These are phyloP conservation scores for Phaedon cochleariae DNA, from an alignment of 2,888 invertebrate species.

Conservation along the genomic window DNA sequence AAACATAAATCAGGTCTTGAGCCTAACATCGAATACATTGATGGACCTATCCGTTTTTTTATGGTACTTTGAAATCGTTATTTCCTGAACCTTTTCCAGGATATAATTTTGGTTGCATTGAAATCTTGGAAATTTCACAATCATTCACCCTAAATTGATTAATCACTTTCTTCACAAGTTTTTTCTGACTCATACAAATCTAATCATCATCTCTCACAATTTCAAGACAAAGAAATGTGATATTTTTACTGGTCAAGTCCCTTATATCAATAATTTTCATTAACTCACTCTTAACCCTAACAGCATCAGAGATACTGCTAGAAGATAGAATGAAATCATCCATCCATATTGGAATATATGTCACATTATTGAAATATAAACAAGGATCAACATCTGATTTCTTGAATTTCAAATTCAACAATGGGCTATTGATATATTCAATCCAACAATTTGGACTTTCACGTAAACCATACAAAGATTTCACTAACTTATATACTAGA, in stretches of 20 bases:
- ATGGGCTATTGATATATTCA: neutral
- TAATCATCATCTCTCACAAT: too few relatives aligned
- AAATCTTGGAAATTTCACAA: constrained; percentile 20
- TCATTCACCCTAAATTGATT: constrained; percentile 34
- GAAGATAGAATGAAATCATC: too few relatives aligned
- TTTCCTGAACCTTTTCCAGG: neutral
- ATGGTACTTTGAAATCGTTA: constrained; percentile 17
- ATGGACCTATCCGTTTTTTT: neutral
- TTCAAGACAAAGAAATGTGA: too few relatives aligned
- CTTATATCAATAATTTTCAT: too few relatives aligned
- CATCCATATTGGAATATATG: too few relatives aligned
- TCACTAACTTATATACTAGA: too few relatives aligned
- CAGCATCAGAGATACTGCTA: too few relatives aligned
- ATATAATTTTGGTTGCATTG: too few relatives aligned
- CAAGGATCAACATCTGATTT: too few relatives aligned
- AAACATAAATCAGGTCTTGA: constrained; percentile 1
- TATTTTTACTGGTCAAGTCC: too few relatives aligned
- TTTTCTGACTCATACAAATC: constrained; percentile 33
- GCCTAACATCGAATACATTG: neutral
- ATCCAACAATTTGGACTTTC: constrained; percentile 10
- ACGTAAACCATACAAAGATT: constrained; percentile 36
- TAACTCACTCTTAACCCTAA: too few relatives aligned
- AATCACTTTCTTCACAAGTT: constrained; percentile 34
- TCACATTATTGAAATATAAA: too few relatives aligned
- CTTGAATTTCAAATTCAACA: constrained; percentile 13